Base-by-base conservation (phyloP, 2,113 vertebrate genomes). In the Jacana jacana region DNA sequence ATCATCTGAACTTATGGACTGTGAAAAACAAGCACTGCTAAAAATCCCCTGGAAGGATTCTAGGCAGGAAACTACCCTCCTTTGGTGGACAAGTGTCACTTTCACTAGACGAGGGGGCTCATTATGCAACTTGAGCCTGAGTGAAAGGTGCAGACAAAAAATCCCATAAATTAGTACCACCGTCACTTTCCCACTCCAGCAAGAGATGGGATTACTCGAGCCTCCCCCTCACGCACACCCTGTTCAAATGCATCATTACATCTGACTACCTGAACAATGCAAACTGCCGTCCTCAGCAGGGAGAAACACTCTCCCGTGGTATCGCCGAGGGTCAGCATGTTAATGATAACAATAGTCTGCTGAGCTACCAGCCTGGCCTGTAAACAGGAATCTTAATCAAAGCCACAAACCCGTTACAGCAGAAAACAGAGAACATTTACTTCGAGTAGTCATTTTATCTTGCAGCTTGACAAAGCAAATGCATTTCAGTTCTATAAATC, bases 341-440 rank as follows among this genome's bases (percentile, higher is more conserved):
- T 95, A 95, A 95, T 58, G 60, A 82, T 83, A 95, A 97, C 95
- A 97, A 97, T 89, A 89, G 95, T 92, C 93, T 92, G 95, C 95
- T 87, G 88, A 97, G 95, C 95, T 81, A 96, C 96, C 65, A 82
- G 80, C 81, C 65, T 93, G 93, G 95, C 95, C 93, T 65, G 84
- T 82, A 97, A 97, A 97, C 95, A 97, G 94, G 83, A 77, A 85
- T 94, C 97, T 98, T 91, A 95, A 88, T 92, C 88, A 92, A 81
- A 97, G 89, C 86, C 91, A 75, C 75, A 48, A 88, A 86, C 64
- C 88, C 75, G 55, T 58, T 86, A 72, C 81, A 85, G 58, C 82
- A 89, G 82, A 92, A 95, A 85, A 82, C 33, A 57, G 71, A 75
- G 39, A 55, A 31, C 46, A 88, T 86, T 97, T 97, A 89, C 95